These are phyloP conservation scores for Capreolus pygargus DNA, from an alignment of 2,113 vertebrate genomes.

Conservation along the genomic window DNA sequence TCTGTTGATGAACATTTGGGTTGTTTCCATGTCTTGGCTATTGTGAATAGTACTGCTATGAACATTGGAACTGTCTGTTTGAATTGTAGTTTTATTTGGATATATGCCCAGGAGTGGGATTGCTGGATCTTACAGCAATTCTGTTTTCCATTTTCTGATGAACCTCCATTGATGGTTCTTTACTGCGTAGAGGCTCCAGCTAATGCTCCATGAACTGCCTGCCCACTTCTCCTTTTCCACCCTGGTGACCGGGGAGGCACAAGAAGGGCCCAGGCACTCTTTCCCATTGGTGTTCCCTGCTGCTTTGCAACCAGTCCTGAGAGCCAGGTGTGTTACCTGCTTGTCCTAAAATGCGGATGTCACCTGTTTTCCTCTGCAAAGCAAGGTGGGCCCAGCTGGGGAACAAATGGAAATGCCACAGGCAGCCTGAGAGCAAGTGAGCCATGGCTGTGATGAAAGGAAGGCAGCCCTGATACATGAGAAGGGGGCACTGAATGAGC, in stretches of 20 bases:
- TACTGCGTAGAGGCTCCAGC: background rate
- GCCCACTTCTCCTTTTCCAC: background rate
- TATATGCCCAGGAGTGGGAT: background rate
- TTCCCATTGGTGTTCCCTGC: background rate
- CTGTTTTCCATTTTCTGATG: background rate
- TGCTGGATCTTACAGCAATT: background rate
- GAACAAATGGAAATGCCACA: background rate
- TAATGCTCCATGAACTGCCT: background rate
- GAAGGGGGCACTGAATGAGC: background rate
- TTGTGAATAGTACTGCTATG: background rate
- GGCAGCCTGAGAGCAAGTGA: background rate
- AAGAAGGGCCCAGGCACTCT: background rate
- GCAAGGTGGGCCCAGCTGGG: background rate
- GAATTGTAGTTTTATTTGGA: background rate
- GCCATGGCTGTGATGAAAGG: background rate
- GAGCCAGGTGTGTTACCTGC: background rate
- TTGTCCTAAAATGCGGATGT: background rate
- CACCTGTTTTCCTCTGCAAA: background rate
- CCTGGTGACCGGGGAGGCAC: background rate
- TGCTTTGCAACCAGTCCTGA: background rate
- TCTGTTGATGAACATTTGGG: background rate
- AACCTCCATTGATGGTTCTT: background rate
- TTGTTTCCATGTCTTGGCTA: background rate
- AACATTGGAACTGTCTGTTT: background rate
- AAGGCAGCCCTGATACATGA: background rate